Conservation (phyloP, 2,888 invertebrate species). For the Noctua janthina region DNA sequence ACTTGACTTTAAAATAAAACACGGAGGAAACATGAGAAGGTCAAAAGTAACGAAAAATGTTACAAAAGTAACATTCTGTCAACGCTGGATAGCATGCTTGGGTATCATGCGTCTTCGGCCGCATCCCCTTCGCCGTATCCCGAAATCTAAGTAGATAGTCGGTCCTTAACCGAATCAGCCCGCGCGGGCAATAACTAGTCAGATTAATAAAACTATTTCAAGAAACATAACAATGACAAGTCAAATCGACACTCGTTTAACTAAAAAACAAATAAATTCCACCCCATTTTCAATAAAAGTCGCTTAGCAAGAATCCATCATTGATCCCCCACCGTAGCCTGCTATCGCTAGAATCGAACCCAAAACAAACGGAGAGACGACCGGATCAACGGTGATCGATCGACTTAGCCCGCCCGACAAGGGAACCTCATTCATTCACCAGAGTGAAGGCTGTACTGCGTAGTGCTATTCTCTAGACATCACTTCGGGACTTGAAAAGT, state of each 20-base stretch:
- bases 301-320: constrained; percentile 52
- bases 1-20: too few relatives aligned
- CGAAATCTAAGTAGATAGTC: too few relatives aligned
- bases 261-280: constrained; percentile 3
- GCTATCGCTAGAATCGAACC: constrained; percentile 60
- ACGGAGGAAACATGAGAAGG: too few relatives aligned
- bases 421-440: constrained; percentile 62
- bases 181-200: too few relatives aligned
- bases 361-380: constrained; percentile 62
- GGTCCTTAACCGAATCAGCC: too few relatives aligned
- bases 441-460: constrained; percentile 14
- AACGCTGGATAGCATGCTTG: too few relatives aligned
- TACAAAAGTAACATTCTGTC: too few relatives aligned
- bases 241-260: background rate
- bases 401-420: constrained; percentile 58
- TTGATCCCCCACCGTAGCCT: constrained; percentile 37
- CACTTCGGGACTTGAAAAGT: constrained; percentile 23
- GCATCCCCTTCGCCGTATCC: too few relatives aligned
- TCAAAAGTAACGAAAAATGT: too few relatives aligned
- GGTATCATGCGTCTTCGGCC: too few relatives aligned
- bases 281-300: constrained; percentile 39
- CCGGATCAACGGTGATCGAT: constrained; percentile 62
- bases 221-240: background rate
- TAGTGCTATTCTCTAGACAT: constrained; percentile 22
- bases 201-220: background rate